Base-by-base conservation (phyloP, 2,113 vertebrate species). In the Eonycteris spelaea region DNA sequence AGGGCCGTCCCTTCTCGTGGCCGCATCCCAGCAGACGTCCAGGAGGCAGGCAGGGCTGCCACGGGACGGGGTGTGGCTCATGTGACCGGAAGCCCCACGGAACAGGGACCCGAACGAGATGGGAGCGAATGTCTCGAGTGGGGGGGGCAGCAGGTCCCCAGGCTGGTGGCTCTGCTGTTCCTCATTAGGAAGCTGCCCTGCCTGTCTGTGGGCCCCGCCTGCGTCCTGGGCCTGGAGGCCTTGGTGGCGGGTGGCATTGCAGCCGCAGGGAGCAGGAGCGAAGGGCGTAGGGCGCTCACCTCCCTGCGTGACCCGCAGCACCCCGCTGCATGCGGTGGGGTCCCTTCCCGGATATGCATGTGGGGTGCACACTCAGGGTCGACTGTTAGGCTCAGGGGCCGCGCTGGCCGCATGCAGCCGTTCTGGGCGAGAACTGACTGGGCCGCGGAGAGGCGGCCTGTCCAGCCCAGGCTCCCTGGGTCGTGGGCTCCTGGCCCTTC, bases 161-260 rank as follows among this genome's bases (percentile, higher is more conserved):
- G 82, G 91, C 51, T 30, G 38, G 30, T 1, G 33, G 61, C 73
- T 5, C 30, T 0, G 1, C 22, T 3, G 7, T 19, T 40, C 43
- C 43, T 12, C 2, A 12, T 48, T 13, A 0, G 68, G 40, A 24
- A 7, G 40, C 65, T 30, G 0, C 40, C 4, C 1, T 2, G 55
- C 3, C 35, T 0, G 1, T 28, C 59, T 12, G 7, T 0, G 19
- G 67, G 3, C 16, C 12, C 0, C 7, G 38, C 67, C 53, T 26
- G 57, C 8, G 0, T 22, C 67, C 40, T 3, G 59, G 22, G 61
- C 83, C 38, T 19, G 0, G 35, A 10, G 45, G 35, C 11, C 67
- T 40, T 3, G 4, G 15, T 10, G 51, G 28, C 28, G 30, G 57
- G 28, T 11, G 38, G 19, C 26, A 0, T 6, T 4, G 40, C 30